These are phyloP conservation scores for Stegophylla sp. DNA, from an alignment of 2,888 invertebrate genomes.

Conservation along the genomic window DNA sequence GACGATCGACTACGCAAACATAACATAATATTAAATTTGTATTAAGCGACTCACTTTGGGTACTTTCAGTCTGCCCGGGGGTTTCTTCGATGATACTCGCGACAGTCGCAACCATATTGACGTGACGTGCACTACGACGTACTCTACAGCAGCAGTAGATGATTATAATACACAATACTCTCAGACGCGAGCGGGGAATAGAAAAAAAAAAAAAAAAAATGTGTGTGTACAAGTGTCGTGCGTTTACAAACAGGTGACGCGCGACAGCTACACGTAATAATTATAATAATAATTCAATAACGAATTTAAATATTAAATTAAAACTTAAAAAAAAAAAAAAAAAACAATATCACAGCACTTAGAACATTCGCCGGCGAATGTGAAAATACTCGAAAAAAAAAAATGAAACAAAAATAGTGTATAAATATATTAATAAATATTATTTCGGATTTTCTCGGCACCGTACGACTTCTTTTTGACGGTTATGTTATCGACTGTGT, in stretches of 20 bases:
- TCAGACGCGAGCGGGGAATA: background rate
- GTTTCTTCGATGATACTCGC: conserved; percentile 73
- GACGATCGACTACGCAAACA: background rate
- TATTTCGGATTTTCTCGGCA: no score
- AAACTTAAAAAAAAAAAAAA: conserved; percentile 54
- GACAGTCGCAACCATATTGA: conserved; percentile 73
- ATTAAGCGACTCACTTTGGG: conserved; percentile 64
- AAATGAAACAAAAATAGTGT: no score
- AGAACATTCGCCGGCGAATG: conserved; percentile 26
- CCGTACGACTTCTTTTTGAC: no score
- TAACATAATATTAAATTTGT: no score
- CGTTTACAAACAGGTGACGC: background rate
- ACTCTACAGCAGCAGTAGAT: background rate
- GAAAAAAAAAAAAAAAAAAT: conserved; percentile 1
- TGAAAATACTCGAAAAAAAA: conserved; percentile 12
- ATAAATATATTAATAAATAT: no score
- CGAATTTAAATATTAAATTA: conserved; percentile 55
- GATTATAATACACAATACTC: conserved; percentile 11
- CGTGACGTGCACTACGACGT: background rate
- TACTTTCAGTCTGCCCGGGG: conserved; percentile 67
- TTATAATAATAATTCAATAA: conserved; percentile 36
- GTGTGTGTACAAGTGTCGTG: background rate
- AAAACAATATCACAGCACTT: conserved; percentile 60
- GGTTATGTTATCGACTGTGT: background rate
- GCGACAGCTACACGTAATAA: background rate